Evolutionary conservation across 2,888 invertebrate genomes (phyloP), one percentile per base, ranked within the genome.

Genomic region (Meloe dianella): DNA sequence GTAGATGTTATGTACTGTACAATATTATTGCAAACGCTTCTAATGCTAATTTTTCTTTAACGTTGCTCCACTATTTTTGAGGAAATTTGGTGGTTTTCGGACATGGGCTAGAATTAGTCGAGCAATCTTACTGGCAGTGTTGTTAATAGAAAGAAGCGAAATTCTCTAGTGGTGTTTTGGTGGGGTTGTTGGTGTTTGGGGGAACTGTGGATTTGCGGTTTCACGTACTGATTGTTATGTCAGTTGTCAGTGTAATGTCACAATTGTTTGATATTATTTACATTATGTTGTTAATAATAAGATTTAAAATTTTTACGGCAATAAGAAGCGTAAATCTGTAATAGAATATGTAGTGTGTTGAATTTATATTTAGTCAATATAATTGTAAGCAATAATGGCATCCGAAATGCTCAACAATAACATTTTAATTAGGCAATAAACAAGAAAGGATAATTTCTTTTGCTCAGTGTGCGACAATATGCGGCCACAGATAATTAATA

Each of bases 401-500:
- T 20, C 61, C 14, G 41, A 56, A 66, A 66, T 66, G 69, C 69
- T 69, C 69, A 69, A 69, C 54, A 27, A 5, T 54, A 14, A 20
- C 20, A 56, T 32, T n/a, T 20, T 41, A 66, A 63, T 65, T 59
- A 66, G 60, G 66, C 69, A 69, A 69, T 69, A 69, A 69, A 47
- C 59, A 51, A 1, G 10, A 2, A 8, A 17, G 47, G 24, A 35
- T 14, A 35, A 14, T 35, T 10, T 8, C 4, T 35, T 65, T 73
- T 72, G 71, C 70, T 73, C 74, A 73, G 54, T 57, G 63, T 24
- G 41, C 59, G 71, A 77, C 79, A 82, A 80, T 78, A 82, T 82
- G 82, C 79, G 75, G 75, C 75, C 78, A 62, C 79, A 80, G 71
- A 77, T 81, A 75, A 79, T 81, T 69, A 80, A 79, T 73, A 77